Percentiles rank a stretch among this genome's conserved stretches.
Conservation (phyloP, 1,140 invertebrate species). For the Polypedilum vanderplanki region DNA sequence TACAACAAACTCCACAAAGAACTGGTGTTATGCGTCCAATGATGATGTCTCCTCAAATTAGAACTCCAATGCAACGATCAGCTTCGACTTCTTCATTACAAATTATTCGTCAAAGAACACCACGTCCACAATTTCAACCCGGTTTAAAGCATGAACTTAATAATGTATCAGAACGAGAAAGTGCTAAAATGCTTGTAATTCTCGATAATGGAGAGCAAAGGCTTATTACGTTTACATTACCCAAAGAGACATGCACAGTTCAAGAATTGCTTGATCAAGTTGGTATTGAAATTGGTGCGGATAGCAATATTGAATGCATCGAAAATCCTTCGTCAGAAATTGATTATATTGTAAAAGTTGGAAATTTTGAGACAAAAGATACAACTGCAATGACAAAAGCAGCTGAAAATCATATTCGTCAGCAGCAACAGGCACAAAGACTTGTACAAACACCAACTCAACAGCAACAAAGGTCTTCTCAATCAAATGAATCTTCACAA, state of each 20-base stretch:
- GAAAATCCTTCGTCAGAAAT: conserved; percentile 61
- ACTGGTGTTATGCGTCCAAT: background rate
- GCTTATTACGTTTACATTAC: conserved; percentile 68
- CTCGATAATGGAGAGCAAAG: conserved; percentile 65
- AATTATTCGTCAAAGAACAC: conserved; percentile 42
- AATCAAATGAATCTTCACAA: conserved; percentile 28
- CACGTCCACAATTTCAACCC: conserved; percentile 41
- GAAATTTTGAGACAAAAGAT: conserved; percentile 42
- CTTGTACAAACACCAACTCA: background rate
- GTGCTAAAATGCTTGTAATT: conserved; percentile 67
- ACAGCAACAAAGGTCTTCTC: conserved; percentile 14
- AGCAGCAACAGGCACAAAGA: conserved; percentile 34
- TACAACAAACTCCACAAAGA: background rate
- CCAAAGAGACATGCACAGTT: conserved; percentile 68
- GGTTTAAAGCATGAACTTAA: conserved; percentile 36
- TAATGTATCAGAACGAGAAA: conserved; percentile 47
- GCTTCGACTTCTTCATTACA: conserved; percentile 42
- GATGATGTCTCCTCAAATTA: background rate
- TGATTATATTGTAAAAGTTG: conserved; percentile 66
- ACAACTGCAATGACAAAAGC: conserved; percentile 41
- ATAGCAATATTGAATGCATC: conserved; percentile 61
- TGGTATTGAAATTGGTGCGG: conserved; percentile 52
- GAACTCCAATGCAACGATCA: conserved; percentile 33
- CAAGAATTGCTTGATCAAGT: conserved; percentile 71
- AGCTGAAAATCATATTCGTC: conserved; percentile 41